A percentile compares a stretch with the other conserved stretches of the same genome.
Evolutionary conservation across 2,113 vertebrate genomes (phyloP).

Genomic region (Gymnobelideus leadbeateri): DNA sequence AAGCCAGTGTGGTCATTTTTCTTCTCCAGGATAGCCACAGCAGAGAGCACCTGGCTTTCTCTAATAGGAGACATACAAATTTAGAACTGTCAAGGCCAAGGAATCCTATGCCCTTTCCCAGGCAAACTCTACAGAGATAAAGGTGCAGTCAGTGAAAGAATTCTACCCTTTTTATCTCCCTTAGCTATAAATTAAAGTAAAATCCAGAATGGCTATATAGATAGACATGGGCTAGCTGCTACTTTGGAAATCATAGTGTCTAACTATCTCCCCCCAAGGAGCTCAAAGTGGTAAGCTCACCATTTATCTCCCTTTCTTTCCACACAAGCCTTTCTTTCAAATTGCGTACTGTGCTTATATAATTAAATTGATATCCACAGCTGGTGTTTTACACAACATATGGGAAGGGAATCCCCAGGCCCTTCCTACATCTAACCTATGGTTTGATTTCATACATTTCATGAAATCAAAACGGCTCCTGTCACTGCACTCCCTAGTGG

Average conservation of each 20-base stretch:
- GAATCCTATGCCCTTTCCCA: not conserved
- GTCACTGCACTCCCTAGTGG: not conserved
- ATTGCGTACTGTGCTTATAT: not conserved
- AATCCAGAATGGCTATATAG: not conserved
- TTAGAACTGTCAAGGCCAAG: not conserved
- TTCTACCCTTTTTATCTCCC: not conserved
- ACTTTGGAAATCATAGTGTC: not conserved
- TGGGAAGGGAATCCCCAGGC: not conserved
- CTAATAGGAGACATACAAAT: not conserved
- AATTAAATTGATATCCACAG: not conserved
- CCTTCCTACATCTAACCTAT: not conserved
- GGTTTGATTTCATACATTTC: not conserved
- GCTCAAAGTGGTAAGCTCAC: not conserved
- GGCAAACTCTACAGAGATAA: conserved; percentile 3
- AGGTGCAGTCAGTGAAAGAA: not conserved
- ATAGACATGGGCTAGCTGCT: not conserved
- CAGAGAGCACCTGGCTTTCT: conserved; percentile 1
- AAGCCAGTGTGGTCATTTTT: not conserved
- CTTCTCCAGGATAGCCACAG: not conserved
- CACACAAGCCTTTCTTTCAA: not conserved
- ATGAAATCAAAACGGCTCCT: not conserved
- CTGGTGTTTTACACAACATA: not conserved
- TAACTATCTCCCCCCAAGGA: not conserved
- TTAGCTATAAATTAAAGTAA: not conserved
- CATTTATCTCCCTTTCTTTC: not conserved